Conservation (phyloP, 92 coral and sea anemone species). For the Epizoanthus illoricatus region DNA sequence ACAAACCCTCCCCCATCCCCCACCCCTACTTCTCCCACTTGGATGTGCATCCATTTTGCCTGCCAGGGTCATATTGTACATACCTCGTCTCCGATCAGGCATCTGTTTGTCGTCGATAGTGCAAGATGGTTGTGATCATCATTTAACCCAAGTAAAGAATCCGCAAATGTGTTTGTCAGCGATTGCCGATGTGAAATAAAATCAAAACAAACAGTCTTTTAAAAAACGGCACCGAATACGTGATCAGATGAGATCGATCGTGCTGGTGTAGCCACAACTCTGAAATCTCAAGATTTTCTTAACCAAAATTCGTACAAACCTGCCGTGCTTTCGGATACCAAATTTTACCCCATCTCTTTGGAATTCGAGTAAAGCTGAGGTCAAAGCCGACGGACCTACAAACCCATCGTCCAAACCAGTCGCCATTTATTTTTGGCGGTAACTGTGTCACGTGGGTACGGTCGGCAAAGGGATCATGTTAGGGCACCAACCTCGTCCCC, state of each 20-base stretch:
- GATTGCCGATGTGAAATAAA: neutral
- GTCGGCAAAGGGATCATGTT: no score
- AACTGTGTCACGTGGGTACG: slow-evolving; percentile 6
- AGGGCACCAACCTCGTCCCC: no score
- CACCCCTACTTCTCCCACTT: no score
- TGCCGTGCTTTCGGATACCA: slow-evolving; percentile 88
- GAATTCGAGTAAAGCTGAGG: slow-evolving; percentile 71
- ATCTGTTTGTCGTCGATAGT: slow-evolving; percentile 45
- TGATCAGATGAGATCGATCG: neutral
- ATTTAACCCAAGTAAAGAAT: neutral
- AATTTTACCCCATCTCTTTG: slow-evolving; percentile 86
- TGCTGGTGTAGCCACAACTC: neutral
- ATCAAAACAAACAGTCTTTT: neutral
- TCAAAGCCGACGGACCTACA: slow-evolving; percentile 56
- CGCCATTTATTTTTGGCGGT: slow-evolving; percentile 40
- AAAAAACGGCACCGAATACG: neutral
- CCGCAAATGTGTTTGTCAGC: neutral
- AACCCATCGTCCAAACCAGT: neutral
- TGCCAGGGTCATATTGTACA: neutral
- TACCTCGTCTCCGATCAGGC: slow-evolving; percentile 94
- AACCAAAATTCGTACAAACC: slow-evolving; percentile 46
- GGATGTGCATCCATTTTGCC: no score
- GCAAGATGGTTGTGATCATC: slow-evolving; percentile 6
- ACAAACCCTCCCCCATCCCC: no score
- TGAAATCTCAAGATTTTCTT: neutral